These are phyloP conservation scores for Arrhopalites spinosus DNA, from an alignment of 2,888 invertebrate genomes.

Conservation along the genomic window DNA sequence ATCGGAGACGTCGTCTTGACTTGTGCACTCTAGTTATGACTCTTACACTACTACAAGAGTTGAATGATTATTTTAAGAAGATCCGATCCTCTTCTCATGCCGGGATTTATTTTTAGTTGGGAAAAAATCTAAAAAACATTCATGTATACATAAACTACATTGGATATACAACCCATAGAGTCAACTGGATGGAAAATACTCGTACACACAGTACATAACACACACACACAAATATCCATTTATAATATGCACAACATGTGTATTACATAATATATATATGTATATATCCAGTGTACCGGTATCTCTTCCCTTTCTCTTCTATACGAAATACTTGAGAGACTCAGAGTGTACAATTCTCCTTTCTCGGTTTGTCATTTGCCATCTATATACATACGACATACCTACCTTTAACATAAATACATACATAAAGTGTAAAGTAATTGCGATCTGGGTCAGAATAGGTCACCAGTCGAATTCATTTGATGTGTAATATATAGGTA, in stretches of 20 bases:
- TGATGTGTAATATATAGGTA: no score
- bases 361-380: no score
- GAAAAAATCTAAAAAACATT: neutral
- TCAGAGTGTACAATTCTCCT: no score
- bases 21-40: slow-evolving; percentile 20
- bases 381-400: no score
- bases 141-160: no score
- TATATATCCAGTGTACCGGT: no score
- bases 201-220: neutral
- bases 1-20: slow-evolving; percentile 2
- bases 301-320: no score
- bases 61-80: slow-evolving; percentile 55
- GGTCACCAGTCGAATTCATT: no score
- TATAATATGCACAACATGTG: neutral
- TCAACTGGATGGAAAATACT: neutral
- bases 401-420: no score
- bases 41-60: slow-evolving; percentile 21
- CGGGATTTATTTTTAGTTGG: slow-evolving; percentile 52
- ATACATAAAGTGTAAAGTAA: no score
- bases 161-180: neutral
- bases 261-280: neutral
- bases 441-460: no score
- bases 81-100: slow-evolving; percentile 48
- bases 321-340: no score
- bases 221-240: neutral